phyloP scores from a whole-genome alignment of 2,888 invertebrate species.

The Cerastis leucographa region DNA sequence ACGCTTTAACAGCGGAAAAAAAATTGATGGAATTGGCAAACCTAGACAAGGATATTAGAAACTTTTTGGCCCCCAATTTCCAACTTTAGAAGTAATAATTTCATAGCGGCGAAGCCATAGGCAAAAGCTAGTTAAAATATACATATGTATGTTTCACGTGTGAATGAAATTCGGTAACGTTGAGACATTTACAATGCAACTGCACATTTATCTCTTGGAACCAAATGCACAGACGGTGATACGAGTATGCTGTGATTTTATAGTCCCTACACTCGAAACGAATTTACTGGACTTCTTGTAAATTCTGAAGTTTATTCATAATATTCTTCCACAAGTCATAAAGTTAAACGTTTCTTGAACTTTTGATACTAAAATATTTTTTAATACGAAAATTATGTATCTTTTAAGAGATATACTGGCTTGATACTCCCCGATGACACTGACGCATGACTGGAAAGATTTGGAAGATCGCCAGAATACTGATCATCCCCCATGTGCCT shows the following conservation, averaged over 20 bases:
- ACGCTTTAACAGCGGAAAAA: not conserved
- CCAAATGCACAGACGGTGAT: conserved; percentile 15
- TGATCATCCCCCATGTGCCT: conserved; percentile 22
- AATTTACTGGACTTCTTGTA: conserved; percentile 10
- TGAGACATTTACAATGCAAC: conserved; percentile 9
- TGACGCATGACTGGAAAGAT: conserved; percentile 61
- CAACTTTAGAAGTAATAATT: too few species aligned
- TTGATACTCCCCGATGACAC: conserved; percentile 65
- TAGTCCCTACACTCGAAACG: not conserved
- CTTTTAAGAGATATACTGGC: not conserved
- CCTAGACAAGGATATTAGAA: too few species aligned
- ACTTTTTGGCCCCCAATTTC: too few species aligned
- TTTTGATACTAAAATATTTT: conserved; percentile 12
- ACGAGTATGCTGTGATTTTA: conserved; percentile 30
- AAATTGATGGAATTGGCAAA: not conserved
- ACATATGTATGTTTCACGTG: not conserved
- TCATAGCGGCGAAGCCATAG: too few species aligned
- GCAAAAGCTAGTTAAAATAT: not conserved
- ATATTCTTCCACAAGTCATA: conserved; percentile 2
- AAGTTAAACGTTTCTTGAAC: conserved; percentile 1
- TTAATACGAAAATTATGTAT: not conserved
- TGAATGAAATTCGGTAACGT: conserved; percentile 22
- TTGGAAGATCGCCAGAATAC: conserved; percentile 72
- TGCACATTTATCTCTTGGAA: conserved; percentile 11
- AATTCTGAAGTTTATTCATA: conserved; percentile 6